Conservation (phyloP, 1,140 invertebrate species). For the Neodiprion pinetum region DNA sequence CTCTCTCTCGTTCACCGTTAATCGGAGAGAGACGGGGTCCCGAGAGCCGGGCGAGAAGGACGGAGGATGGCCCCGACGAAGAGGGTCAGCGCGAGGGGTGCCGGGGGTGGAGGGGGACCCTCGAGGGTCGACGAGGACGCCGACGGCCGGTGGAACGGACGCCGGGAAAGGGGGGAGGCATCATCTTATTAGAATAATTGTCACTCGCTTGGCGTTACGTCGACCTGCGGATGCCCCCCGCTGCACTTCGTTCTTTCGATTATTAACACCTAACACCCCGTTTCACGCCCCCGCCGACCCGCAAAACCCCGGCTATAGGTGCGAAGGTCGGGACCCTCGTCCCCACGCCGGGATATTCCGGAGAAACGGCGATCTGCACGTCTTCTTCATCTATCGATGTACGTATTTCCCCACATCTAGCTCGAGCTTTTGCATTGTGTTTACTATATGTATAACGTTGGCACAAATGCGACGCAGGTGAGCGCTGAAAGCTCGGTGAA, state of each 20-base stretch:
- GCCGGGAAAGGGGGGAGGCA: conserved; percentile 14
- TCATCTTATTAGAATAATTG: conserved; percentile 40
- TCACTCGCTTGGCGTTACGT: conserved; percentile 26
- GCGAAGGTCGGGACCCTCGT: no score
- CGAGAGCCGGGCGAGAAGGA: conserved; percentile 16
- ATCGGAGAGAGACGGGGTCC: conserved; percentile 31
- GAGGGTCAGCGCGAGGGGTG: not conserved
- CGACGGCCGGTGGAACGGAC: conserved; percentile 13
- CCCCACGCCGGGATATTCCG: no score
- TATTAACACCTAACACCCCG: not conserved
- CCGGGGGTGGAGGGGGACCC: conserved; percentile 14
- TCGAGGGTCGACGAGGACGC: conserved; percentile 24
- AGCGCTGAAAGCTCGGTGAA: conserved; percentile 18
- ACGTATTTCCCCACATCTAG: not conserved
- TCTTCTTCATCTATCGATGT: no score
- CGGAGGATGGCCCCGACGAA: not conserved
- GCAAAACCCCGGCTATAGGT: no score
- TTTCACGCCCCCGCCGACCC: not conserved
- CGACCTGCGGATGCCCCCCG: not conserved
- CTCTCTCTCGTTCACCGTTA: conserved; percentile 26
- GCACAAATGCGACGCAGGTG: conserved; percentile 27
- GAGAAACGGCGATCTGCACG: no score
- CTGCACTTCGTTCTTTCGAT: conserved; percentile 34
- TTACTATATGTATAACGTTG: conserved; percentile 30
- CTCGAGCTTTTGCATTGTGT: not conserved